phyloP scores from a whole-genome alignment of 2,888 invertebrate species.

The Clivina fossor region DNA sequence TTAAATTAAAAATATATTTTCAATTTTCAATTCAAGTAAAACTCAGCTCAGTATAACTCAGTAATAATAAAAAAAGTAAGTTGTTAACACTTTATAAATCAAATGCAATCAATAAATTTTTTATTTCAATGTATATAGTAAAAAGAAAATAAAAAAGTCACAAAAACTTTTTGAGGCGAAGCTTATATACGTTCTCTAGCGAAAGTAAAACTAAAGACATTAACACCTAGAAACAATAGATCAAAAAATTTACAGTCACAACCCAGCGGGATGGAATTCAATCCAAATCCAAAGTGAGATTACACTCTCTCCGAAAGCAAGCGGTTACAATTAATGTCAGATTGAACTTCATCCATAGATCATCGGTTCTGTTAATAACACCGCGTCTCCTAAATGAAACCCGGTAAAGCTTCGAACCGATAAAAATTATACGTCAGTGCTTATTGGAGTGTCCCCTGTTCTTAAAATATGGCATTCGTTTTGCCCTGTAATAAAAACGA shows the following conservation, averaged over 20 bases:
- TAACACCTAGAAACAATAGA: no score
- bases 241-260: neutral
- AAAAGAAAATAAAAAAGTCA: neutral
- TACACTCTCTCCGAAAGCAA: no score
- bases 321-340: constrained; percentile 42
- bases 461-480: constrained; percentile 44
- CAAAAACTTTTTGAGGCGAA: neutral
- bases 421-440: constrained; percentile 45
- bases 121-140: no score
- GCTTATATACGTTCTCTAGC: neutral
- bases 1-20: no score
- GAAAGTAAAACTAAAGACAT: no score
- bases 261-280: neutral
- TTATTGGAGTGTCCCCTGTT: constrained; percentile 43
- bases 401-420: constrained; percentile 40
- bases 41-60: no score
- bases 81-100: no score
- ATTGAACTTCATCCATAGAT: constrained; percentile 43
- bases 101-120: no score
- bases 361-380: constrained; percentile 44
- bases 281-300: neutral
- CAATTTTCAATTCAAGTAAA: no score
- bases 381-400: constrained; percentile 43
- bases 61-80: no score
- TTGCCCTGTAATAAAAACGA: constrained; percentile 42